Evolutionary conservation across 2,797 vertebrate species (phyloP).

Genomic region (Salarias fasciatus): DNA sequence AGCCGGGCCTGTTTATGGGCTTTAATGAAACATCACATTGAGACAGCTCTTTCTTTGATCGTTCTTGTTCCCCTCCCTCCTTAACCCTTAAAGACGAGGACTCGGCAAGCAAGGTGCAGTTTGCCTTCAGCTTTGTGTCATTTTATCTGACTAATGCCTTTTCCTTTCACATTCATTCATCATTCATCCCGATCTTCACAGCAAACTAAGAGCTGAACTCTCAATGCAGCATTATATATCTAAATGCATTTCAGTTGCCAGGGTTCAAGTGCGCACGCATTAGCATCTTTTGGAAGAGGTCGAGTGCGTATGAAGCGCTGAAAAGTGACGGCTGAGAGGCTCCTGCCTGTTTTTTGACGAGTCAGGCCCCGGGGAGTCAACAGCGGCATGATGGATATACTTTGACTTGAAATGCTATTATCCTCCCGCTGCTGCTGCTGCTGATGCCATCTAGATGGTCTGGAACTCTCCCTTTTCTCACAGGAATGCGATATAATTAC

Average conservation of each 20-base stretch:
- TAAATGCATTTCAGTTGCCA: slow-evolving; percentile 33
- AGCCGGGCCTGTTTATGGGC: slow-evolving; percentile 42
- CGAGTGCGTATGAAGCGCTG: slow-evolving; percentile 46
- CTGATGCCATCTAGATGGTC: slow-evolving; percentile 29
- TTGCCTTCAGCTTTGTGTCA: too few relatives aligned
- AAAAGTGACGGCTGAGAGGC: slow-evolving; percentile 47
- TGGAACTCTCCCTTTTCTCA: slow-evolving; percentile 13
- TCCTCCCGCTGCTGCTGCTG: slow-evolving; percentile 46
- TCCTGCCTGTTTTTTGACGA: slow-evolving; percentile 22
- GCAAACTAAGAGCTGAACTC: slow-evolving; percentile 16
- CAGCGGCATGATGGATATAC: slow-evolving; percentile 57
- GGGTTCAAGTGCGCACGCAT: slow-evolving; percentile 50
- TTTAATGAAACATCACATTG: slow-evolving; percentile 53
- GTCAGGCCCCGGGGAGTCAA: slow-evolving; percentile 60
- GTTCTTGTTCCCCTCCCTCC: slow-evolving; percentile 16
- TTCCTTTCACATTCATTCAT: too few relatives aligned
- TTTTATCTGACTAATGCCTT: too few relatives aligned
- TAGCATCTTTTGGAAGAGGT: slow-evolving; percentile 61
- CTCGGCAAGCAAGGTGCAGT: neutral
- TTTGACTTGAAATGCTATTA: slow-evolving; percentile 60
- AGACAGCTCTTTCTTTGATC: slow-evolving; percentile 19
- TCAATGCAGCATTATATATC: neutral
- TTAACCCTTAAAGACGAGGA: slow-evolving; percentile 20
- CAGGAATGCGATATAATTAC: slow-evolving; percentile 3
- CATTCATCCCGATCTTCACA: neutral